Evolutionary conservation across 1,140 invertebrate species (phyloP).

Genomic region (Globodera ellingtonae): DNA sequence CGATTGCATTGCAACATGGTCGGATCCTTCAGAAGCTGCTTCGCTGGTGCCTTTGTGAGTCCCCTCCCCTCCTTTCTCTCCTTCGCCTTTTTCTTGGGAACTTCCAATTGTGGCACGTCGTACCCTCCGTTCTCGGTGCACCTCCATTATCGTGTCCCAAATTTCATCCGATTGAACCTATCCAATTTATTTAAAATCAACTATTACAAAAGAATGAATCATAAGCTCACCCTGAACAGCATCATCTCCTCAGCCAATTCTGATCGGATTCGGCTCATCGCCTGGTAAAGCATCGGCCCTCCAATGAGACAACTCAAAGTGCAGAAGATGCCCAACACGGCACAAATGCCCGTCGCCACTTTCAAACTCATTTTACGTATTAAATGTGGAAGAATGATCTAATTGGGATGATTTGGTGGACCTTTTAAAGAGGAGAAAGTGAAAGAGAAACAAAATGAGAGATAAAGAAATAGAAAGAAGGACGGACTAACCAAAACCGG

Average conservation of each 20-base stretch:
- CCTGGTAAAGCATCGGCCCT: constrained; percentile 29
- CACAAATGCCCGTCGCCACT: constrained; percentile 22
- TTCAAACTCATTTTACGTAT: constrained; percentile 30
- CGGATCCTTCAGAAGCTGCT: neutral
- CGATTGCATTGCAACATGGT: neutral
- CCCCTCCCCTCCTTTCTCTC: neutral
- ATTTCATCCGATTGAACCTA: constrained; percentile 37
- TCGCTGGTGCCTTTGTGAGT: neutral
- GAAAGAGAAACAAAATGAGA: too few species aligned
- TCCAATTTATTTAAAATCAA: neutral
- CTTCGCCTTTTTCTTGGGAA: constrained; percentile 9
- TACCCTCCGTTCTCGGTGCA: constrained; percentile 4
- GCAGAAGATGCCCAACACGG: constrained; percentile 25
- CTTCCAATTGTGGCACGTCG: neutral
- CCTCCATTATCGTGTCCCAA: constrained; percentile 28
- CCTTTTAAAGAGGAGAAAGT: neutral
- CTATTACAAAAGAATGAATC: neutral
- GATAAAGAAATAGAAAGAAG: too few species aligned
- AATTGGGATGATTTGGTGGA: neutral
- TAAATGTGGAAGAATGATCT: neutral
- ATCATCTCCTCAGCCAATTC: constrained; percentile 39
- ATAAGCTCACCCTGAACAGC: constrained; percentile 26
- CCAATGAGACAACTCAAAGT: constrained; percentile 28
- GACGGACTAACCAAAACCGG: too few species aligned
- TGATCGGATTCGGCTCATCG: constrained; percentile 33